A percentile compares a stretch with the other conserved stretches of the same genome.
Conservation (phyloP, 2,113 vertebrate species). For the Lichenostomus cassidix region DNA sequence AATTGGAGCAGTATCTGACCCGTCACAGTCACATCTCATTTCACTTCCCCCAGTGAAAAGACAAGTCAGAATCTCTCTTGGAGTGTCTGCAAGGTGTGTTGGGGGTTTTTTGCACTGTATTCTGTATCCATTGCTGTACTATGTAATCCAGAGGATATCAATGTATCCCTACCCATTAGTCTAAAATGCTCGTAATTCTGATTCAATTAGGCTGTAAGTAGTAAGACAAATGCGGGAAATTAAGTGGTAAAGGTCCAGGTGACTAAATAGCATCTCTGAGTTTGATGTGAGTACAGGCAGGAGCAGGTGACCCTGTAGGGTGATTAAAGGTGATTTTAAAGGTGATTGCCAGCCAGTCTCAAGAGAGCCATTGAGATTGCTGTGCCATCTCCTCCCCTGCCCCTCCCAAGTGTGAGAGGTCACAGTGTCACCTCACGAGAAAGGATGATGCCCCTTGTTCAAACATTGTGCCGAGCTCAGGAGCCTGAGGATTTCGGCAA, state of each 20-base stretch:
- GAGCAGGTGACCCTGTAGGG: background rate
- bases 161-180: background rate
- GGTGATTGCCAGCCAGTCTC: background rate
- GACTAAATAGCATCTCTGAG: background rate
- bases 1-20: background rate
- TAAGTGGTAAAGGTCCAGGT: background rate
- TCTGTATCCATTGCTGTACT: background rate
- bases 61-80: background rate
- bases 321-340: background rate
- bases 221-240: background rate
- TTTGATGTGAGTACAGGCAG: background rate
- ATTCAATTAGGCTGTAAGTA: background rate
- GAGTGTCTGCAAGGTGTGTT: background rate
- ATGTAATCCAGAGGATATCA: background rate
- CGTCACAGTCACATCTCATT: background rate
- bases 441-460: background rate
- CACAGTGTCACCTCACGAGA: background rate
- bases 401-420: background rate
- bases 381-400: background rate
- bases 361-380: background rate
- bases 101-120: background rate
- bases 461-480: background rate
- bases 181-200: background rate
- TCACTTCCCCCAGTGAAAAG: background rate
- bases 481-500: background rate